Base-by-base conservation (phyloP, 2,888 invertebrate genomes). In the Eubasilissa splendida region DNA sequence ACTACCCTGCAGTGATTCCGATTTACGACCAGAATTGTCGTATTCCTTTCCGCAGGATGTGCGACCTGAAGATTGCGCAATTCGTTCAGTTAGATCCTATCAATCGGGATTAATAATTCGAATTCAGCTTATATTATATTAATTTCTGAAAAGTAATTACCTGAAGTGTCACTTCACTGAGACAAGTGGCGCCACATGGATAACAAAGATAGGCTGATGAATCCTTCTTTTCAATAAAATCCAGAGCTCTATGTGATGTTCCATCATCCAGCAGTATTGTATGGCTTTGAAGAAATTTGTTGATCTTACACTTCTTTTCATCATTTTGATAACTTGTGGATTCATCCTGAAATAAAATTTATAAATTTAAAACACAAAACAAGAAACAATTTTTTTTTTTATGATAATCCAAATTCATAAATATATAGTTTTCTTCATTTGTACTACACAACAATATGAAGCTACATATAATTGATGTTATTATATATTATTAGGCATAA, bases 151-250 rank as follows among this genome's bases (percentile, higher is more conserved):
- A 42, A 42, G 7, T 42, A 42, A 42, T 77, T 66, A 90, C 91
- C 89, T 90, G 90, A 84, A 91, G 83, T 60, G 89, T 87, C 68
- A 85, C 85, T 85, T 90, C 90, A 42, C 90, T 90, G 83, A 88
- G 88, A 86, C 90, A 90, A 50, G 88, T 86, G 3, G 91, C 91
- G 2, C 89, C 90, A 85, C 92, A 92, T 4, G 91, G 90, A 85
- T 88, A 91, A 86, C 92, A 92, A 83, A 90, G 85, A 91, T 91
- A 91, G 80, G 89, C 88, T 82, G 90, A 88, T 10, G 88, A 87
- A 8, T 88, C 85, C 84, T 91, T 90, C 5, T 90, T 88, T 3
- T 87, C 87, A 68, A 88, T 88, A 56, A 90, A 86, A 84, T 91
- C 89, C 86, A 91, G 90, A 88, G 92, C 90, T 79, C 87, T 85